phyloP scores from a whole-genome alignment of 2,888 invertebrate genomes.

The Pandemis cinnamomeana region DNA sequence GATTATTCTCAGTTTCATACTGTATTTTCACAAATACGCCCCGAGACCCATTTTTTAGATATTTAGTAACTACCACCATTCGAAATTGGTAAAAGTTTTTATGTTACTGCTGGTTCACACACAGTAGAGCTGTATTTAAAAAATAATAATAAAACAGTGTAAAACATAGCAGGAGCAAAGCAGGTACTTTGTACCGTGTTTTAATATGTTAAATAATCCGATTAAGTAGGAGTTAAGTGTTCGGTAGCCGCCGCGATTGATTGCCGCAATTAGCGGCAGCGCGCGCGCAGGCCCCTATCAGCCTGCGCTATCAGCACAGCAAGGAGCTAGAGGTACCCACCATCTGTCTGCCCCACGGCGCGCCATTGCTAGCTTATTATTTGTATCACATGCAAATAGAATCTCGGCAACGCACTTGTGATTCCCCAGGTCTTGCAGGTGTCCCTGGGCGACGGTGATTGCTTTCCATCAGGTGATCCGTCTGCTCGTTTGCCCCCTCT shows the following conservation, averaged over 20 bases:
- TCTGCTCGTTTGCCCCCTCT: too few relatives aligned
- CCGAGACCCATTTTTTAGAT: too few relatives aligned
- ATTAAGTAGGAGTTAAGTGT: conserved; percentile 22
- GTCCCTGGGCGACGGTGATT: too few relatives aligned
- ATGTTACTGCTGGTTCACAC: too few relatives aligned
- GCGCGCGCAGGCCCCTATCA: conserved; percentile 32
- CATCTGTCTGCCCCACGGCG: conserved; percentile 34
- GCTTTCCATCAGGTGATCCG: too few relatives aligned
- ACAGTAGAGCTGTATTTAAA: too few relatives aligned
- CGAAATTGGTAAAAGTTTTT: too few relatives aligned
- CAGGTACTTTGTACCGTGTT: conserved; percentile 18
- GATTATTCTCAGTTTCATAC: too few relatives aligned
- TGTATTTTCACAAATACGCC: too few relatives aligned
- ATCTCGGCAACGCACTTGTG: too few relatives aligned
- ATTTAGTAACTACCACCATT: too few relatives aligned
- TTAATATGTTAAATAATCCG: conserved; percentile 28
- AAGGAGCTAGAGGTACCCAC: conserved; percentile 21
- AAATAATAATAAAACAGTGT: not conserved
- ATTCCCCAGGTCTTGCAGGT: too few relatives aligned
- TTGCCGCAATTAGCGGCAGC: conserved; percentile 37
- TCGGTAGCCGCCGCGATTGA: conserved; percentile 29
- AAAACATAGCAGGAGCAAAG: not conserved
- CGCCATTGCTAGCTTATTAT: conserved; percentile 24
- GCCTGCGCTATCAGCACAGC: conserved; percentile 3
- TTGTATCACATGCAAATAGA: conserved; percentile 29